Conservation (phyloP, 2,797 vertebrate species). For the Dermochelys coriacea region DNA sequence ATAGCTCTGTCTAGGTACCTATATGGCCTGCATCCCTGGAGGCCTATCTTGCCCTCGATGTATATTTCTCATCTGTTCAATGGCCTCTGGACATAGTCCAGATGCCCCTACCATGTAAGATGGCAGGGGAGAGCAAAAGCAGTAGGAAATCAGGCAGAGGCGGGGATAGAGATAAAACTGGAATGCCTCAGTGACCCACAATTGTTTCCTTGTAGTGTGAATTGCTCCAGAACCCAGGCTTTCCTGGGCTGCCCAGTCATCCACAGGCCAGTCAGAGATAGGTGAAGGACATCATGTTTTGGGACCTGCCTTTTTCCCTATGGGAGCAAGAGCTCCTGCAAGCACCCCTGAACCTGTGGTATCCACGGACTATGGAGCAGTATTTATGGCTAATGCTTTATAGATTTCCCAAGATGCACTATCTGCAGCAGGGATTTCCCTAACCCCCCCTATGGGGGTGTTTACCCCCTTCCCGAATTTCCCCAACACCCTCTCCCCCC, state of each 20-base stretch:
- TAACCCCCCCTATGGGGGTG: too few relatives aligned
- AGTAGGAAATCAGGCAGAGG: background rate
- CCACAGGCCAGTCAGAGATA: background rate
- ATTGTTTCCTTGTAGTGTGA: background rate
- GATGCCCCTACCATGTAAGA: background rate
- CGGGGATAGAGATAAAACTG: background rate
- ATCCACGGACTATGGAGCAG: background rate
- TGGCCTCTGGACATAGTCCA: background rate
- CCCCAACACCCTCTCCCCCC: too few relatives aligned
- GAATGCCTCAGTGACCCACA: background rate
- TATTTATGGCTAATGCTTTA: background rate
- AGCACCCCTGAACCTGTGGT: background rate
- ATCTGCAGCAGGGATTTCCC: background rate
- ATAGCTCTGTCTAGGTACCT: background rate
- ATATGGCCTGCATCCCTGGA: background rate
- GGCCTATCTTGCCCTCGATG: background rate
- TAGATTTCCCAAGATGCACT: background rate
- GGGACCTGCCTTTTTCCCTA: background rate
- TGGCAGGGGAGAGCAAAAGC: background rate
- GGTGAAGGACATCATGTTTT: background rate
- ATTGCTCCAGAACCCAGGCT: background rate
- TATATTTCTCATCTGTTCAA: background rate
- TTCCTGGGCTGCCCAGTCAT: constrained; percentile 13
- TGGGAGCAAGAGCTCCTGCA: background rate
- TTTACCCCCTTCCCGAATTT: too few relatives aligned